Evolutionary conservation across 2,797 vertebrate species (phyloP).

Genomic region (Amblyraja radiata): DNA sequence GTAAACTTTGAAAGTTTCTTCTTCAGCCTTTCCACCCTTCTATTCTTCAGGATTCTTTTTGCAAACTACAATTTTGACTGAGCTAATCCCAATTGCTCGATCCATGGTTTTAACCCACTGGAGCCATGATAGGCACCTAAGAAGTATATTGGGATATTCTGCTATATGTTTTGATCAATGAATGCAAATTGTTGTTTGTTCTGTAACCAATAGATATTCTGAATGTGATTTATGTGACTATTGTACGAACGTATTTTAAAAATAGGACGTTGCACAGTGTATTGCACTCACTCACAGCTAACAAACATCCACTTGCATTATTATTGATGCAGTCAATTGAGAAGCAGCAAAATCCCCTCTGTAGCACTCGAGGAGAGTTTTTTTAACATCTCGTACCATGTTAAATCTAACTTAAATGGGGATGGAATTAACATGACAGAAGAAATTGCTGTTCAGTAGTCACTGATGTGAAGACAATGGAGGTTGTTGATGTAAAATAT

Average conservation of each 20-base stretch:
- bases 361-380: background rate
- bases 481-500: background rate
- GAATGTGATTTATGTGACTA: background rate
- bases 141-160: background rate
- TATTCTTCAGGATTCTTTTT: background rate
- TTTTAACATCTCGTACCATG: background rate
- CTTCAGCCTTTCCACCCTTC: background rate
- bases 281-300: background rate
- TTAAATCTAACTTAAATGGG: background rate
- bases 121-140: background rate
- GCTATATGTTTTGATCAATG: background rate
- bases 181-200: background rate
- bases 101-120: no score
- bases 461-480: background rate
- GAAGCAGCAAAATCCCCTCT: background rate
- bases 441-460: background rate
- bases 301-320: background rate
- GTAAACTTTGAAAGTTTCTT: background rate
- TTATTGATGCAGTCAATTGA: background rate
- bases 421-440: slow-evolving; percentile 13
- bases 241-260: background rate
- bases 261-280: background rate
- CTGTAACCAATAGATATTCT: background rate
- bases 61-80: background rate
- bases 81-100: no score